Percentiles rank a stretch among this genome's conserved stretches.
Conservation (phyloP, 2,113 vertebrate genomes). For the Oncorhynchus masou region DNA sequence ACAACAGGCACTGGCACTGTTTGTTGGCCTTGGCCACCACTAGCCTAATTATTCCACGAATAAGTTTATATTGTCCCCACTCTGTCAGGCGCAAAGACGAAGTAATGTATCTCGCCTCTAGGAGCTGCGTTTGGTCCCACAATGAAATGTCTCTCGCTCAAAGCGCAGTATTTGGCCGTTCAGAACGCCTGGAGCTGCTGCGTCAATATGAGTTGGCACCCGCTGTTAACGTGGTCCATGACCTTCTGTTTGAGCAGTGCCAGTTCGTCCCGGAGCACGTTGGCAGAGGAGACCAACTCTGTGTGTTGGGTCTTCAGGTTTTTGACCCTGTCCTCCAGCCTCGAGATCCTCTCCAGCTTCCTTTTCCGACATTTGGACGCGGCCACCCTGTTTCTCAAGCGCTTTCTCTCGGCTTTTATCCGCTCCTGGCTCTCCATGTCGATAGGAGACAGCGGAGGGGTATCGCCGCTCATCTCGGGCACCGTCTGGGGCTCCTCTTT, state of each 20-base stretch:
- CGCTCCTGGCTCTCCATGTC: constrained; percentile 97
- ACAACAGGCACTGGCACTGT: constrained; percentile 15
- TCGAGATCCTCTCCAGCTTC: constrained; percentile 88
- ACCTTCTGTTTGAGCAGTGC: constrained; percentile 97
- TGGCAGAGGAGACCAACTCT: constrained; percentile 93
- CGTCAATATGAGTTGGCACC: constrained; percentile 95
- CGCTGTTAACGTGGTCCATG: constrained; percentile 99
- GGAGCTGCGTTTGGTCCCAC: constrained; percentile 64
- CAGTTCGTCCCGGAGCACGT: constrained; percentile 96
- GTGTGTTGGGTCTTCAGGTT: constrained; percentile 95
- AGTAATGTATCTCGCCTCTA: constrained; percentile 16
- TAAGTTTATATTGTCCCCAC: neutral
- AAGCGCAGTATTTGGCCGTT: constrained; percentile 38
- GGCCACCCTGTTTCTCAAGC: constrained; percentile 95
- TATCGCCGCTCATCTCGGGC: constrained; percentile 91
- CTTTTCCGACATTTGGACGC: constrained; percentile 95
- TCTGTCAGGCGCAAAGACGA: constrained; percentile 26
- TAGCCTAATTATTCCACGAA: neutral
- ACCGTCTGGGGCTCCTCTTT: constrained; percentile 97
- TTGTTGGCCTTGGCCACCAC: constrained; percentile 16
- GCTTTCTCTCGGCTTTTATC: constrained; percentile 97
- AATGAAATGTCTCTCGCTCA: constrained; percentile 31
- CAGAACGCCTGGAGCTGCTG: constrained; percentile 97
- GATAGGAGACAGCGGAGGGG: constrained; percentile 93
- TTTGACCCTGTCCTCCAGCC: constrained; percentile 95